phyloP scores from a whole-genome alignment of 2,888 invertebrate species.

The Apodemia duryi region DNA sequence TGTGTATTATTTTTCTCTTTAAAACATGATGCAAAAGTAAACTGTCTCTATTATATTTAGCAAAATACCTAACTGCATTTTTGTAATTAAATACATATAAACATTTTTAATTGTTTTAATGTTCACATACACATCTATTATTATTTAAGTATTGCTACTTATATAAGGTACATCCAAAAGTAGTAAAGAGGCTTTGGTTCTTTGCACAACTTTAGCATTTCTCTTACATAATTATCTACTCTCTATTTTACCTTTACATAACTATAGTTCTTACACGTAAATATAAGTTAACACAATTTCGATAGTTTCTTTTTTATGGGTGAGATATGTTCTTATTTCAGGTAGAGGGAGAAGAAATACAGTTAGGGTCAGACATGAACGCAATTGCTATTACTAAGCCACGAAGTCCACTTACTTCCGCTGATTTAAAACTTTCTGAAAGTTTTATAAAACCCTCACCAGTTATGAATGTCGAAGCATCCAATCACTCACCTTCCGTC shows the following conservation, averaged over 20 bases:
- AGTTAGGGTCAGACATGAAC: conserved; percentile 74
- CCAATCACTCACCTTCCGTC: conserved; percentile 77
- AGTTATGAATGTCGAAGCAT: conserved; percentile 76
- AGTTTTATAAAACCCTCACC: conserved; percentile 68
- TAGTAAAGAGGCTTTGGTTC: conserved; percentile 77
- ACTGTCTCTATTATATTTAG: not conserved
- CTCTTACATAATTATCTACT: conserved; percentile 24
- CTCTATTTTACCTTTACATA: not conserved
- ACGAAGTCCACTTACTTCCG: conserved; percentile 69
- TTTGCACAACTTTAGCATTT: conserved; percentile 50
- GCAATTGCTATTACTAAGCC: conserved; percentile 73
- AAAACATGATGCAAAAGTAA: conserved; percentile 14
- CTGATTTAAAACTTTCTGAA: conserved; percentile 71
- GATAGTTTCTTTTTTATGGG: conserved; percentile 66
- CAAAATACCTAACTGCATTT: conserved; percentile 8
- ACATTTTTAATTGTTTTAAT: conserved; percentile 33
- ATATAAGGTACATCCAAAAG: conserved; percentile 45
- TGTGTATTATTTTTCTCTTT: not conserved
- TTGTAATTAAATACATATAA: conserved; percentile 34
- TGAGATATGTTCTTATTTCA: conserved; percentile 78
- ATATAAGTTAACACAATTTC: conserved; percentile 25
- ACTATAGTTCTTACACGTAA: conserved; percentile 13
- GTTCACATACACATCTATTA: conserved; percentile 21
- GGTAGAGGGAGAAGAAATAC: conserved; percentile 76
- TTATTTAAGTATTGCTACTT: conserved; percentile 31